Evolutionary conservation across 1,140 invertebrate genomes (phyloP).

Genomic region (Aphidius gifuensis): DNA sequence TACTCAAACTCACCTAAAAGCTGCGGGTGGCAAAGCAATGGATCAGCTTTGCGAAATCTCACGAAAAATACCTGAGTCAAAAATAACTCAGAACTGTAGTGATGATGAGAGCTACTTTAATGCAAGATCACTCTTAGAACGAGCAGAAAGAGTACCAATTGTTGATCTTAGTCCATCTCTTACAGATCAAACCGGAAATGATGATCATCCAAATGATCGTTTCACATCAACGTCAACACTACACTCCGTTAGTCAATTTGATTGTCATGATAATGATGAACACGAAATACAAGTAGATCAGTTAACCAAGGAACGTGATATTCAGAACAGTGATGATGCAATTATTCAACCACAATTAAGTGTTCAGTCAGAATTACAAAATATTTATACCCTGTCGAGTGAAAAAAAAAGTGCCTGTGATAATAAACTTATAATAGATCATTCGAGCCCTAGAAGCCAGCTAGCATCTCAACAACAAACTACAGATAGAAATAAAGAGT

Average conservation of each 20-base stretch:
- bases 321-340: slow-evolving; percentile 38
- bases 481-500: slow-evolving; percentile 30
- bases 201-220: slow-evolving; percentile 44
- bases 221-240: slow-evolving; percentile 49
- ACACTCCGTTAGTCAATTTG: slow-evolving; percentile 40
- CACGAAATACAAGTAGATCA: slow-evolving; percentile 41
- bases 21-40: slow-evolving; percentile 63
- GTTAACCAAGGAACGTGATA: slow-evolving; percentile 45
- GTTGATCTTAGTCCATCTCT: slow-evolving; percentile 51
- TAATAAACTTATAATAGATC: slow-evolving; percentile 58
- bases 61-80: slow-evolving; percentile 57
- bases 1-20: slow-evolving; percentile 44
- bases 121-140: slow-evolving; percentile 38
- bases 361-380: slow-evolving; percentile 52
- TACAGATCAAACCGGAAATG: slow-evolving; percentile 42
- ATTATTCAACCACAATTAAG: slow-evolving; percentile 41
- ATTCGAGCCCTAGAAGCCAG: slow-evolving; percentile 56
- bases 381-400: slow-evolving; percentile 53
- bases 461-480: slow-evolving; percentile 37
- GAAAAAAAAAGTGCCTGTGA: slow-evolving; percentile 59
- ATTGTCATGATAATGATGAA: slow-evolving; percentile 46
- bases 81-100: slow-evolving; percentile 47
- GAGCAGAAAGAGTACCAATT: slow-evolving; percentile 51
- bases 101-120: slow-evolving; percentile 49
- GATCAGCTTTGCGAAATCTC: slow-evolving; percentile 69